Conservation (phyloP, 2,797 vertebrate genomes). For the Serranus cabrilla region DNA sequence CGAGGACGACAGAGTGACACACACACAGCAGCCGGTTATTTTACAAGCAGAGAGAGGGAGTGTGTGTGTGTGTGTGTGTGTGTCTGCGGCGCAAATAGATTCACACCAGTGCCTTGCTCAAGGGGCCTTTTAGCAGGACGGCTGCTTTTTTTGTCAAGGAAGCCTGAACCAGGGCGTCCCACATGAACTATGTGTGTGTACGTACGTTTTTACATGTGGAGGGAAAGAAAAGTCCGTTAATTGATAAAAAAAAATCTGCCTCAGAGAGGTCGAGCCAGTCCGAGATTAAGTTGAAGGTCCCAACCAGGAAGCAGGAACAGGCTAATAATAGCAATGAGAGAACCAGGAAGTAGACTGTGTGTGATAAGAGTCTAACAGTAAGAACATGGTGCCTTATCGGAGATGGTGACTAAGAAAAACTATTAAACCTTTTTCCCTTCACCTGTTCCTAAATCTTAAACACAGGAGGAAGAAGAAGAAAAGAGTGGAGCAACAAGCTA, state of each 20-base stretch:
- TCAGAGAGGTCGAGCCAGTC: constrained; percentile 11
- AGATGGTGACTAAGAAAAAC: too few species aligned
- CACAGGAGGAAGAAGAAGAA: constrained; percentile 8
- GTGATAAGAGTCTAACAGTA: neutral
- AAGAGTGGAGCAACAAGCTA: neutral
- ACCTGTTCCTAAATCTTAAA: too few species aligned
- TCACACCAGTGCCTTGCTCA: constrained; percentile 41
- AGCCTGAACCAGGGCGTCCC: neutral
- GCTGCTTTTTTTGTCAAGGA: neutral
- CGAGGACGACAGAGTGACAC: neutral
- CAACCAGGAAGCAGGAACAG: constrained; percentile 46
- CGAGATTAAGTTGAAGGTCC: neutral
- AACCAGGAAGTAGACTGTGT: neutral
- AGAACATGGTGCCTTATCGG: neutral
- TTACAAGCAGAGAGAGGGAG: constrained; percentile 6
- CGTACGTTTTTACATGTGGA: constrained; percentile 24
- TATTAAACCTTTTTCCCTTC: too few species aligned
- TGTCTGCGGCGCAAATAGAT: too few species aligned
- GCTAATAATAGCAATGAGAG: neutral
- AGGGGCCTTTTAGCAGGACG: neutral
- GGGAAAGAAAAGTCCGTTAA: constrained; percentile 6
- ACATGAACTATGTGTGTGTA: constrained; percentile 4
- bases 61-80: neutral
- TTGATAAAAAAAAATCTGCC: constrained; percentile 6
- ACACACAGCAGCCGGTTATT: constrained; percentile 15